Conservation (phyloP, 2,113 vertebrate species). For the Haemorhous mexicanus region DNA sequence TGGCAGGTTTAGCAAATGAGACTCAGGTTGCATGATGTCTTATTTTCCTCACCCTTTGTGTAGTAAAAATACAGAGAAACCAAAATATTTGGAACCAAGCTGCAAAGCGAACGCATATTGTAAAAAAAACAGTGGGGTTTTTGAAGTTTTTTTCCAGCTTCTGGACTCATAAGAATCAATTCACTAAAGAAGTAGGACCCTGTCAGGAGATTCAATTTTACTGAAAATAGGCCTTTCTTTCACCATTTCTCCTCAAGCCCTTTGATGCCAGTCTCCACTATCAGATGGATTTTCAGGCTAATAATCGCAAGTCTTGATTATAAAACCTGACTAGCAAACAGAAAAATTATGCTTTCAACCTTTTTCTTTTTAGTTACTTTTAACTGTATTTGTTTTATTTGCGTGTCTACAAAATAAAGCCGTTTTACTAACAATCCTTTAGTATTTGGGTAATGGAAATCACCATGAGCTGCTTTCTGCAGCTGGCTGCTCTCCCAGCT, state of each 20-base stretch:
- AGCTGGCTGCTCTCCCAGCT: neutral
- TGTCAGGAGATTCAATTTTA: neutral
- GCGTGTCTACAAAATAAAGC: neutral
- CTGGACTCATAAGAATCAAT: neutral
- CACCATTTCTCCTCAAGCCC: neutral
- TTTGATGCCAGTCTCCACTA: neutral
- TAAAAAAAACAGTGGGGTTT: neutral
- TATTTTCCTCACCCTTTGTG: neutral
- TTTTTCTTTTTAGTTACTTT: neutral
- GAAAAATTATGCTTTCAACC: neutral
- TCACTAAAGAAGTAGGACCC: neutral
- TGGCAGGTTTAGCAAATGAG: neutral
- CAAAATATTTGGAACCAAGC: neutral
- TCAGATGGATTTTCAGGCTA: neutral
- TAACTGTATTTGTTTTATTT: neutral
- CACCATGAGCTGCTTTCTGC: neutral
- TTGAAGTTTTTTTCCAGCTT: neutral
- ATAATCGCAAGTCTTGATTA: neutral
- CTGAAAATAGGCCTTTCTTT: neutral
- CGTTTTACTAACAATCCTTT: neutral
- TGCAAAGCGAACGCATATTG: neutral
- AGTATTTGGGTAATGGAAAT: neutral
- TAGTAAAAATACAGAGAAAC: neutral
- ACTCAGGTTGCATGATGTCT: neutral
- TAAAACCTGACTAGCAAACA: neutral